These are phyloP conservation scores for Girardinichthys multiradiatus DNA, from an alignment of 2,113 vertebrate genomes.

Conservation along the genomic window DNA sequence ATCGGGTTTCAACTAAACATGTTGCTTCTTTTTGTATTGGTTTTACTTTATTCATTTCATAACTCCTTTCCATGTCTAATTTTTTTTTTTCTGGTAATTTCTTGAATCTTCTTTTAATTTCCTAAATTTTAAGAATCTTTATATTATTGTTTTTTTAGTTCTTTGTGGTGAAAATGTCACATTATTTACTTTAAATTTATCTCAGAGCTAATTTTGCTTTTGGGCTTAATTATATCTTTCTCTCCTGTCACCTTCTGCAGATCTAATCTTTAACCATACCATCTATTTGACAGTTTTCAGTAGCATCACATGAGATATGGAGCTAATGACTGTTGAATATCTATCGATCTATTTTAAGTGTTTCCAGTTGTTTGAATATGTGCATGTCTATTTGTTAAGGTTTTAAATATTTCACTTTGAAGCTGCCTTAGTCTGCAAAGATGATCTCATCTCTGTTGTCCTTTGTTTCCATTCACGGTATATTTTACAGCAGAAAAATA, in stretches of 20 bases:
- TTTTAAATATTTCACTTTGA: conserved; percentile 12
- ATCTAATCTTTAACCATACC: background rate
- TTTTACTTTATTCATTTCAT: background rate
- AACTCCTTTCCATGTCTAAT: background rate
- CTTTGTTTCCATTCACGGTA: conserved; percentile 45
- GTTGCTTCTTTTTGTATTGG: background rate
- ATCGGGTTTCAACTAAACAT: background rate
- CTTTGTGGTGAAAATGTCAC: background rate
- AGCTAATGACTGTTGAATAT: background rate
- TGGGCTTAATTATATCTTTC: background rate
- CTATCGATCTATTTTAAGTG: background rate
- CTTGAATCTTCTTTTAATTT: background rate
- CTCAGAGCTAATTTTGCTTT: too few species aligned
- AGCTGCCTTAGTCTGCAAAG: conserved; percentile 32
- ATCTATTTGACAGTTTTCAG: background rate
- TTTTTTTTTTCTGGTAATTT: background rate
- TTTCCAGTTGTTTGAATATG: background rate
- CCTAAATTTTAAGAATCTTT: background rate
- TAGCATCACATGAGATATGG: background rate
- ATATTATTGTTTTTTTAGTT: background rate
- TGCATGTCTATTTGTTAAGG: background rate
- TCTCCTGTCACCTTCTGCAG: background rate
- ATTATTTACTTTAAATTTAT: background rate
- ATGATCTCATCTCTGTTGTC: conserved; percentile 64
- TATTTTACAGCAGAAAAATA: conserved; percentile 1